phyloP scores from a whole-genome alignment of 2,888 invertebrate species.

The Agriotes lineatus region DNA sequence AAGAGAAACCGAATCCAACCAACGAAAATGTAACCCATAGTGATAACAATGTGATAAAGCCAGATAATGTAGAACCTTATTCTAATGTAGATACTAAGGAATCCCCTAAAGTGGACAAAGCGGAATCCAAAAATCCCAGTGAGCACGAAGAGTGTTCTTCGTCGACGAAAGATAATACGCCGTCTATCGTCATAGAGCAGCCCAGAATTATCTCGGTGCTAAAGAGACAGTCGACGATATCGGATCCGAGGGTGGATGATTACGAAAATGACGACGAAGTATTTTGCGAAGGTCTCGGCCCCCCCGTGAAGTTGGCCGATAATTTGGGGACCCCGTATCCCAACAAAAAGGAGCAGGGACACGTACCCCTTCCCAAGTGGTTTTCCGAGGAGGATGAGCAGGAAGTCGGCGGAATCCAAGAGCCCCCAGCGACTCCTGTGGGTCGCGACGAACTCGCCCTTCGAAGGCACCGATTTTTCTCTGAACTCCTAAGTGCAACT shows the following conservation, averaged over 20 bases:
- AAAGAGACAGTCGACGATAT: constrained; percentile 47
- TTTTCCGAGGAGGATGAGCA: constrained; percentile 63
- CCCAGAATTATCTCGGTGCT: constrained; percentile 39
- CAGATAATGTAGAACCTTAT: constrained; percentile 24
- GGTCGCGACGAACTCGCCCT: constrained; percentile 84
- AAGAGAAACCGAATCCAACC: constrained; percentile 63
- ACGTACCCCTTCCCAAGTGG: constrained; percentile 66
- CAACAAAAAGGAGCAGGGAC: constrained; percentile 57
- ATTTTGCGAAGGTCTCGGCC: constrained; percentile 68
- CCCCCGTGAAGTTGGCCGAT: constrained; percentile 65
- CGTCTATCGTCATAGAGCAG: constrained; percentile 50
- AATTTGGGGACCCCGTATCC: constrained; percentile 69
- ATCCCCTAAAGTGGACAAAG: constrained; percentile 15
- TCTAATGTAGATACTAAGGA: constrained; percentile 20
- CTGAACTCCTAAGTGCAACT: constrained; percentile 80
- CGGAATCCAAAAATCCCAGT: constrained; percentile 45
- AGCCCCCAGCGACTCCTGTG: constrained; percentile 82
- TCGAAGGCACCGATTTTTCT: constrained; percentile 82
- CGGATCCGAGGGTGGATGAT: constrained; percentile 51
- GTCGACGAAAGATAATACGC: constrained; percentile 63
- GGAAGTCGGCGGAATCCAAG: constrained; percentile 70
- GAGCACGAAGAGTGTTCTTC: constrained; percentile 63
- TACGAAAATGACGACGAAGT: constrained; percentile 71
- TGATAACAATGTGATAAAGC: constrained; percentile 43
- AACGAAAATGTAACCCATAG: constrained; percentile 52